Conservation (phyloP, 2,888 invertebrate species). For the Acanthosepion esculentum region DNA sequence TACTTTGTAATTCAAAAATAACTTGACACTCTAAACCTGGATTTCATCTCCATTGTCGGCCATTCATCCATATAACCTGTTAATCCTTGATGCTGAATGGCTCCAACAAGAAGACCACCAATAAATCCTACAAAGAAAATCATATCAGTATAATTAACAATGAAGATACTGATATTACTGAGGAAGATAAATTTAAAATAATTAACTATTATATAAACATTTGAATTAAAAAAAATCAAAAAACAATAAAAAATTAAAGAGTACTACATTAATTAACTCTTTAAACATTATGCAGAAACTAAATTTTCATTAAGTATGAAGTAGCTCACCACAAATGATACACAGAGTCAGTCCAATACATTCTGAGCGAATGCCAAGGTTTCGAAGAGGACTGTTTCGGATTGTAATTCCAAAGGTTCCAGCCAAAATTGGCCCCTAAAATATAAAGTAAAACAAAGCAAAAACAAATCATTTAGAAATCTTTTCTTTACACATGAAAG, state of each 20-base stretch:
- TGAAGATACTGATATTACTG: not conserved
- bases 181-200: not conserved
- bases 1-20: not conserved
- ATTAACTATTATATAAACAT: too few species aligned
- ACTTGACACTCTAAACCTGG: slow-evolving; percentile 58
- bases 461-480: not conserved
- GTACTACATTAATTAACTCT: not conserved
- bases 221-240: too few species aligned
- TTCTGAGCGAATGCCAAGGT: slow-evolving; percentile 82
- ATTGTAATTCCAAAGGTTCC: slow-evolving; percentile 85
- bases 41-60: slow-evolving; percentile 69
- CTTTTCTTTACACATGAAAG: too few species aligned
- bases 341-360: slow-evolving; percentile 82
- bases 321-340: slow-evolving; percentile 78
- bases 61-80: slow-evolving; percentile 61
- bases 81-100: slow-evolving; percentile 60
- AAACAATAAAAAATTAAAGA: too few species aligned
- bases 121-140: slow-evolving; percentile 77
- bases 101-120: slow-evolving; percentile 79
- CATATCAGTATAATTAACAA: too few species aligned
- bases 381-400: slow-evolving; percentile 80
- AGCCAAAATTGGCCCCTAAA: slow-evolving; percentile 85
- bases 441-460: slow-evolving; percentile 24
- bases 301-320: not conserved
- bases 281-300: not conserved